phyloP scores from a whole-genome alignment of 2,113 vertebrate species.

The Mobula hypostoma region DNA sequence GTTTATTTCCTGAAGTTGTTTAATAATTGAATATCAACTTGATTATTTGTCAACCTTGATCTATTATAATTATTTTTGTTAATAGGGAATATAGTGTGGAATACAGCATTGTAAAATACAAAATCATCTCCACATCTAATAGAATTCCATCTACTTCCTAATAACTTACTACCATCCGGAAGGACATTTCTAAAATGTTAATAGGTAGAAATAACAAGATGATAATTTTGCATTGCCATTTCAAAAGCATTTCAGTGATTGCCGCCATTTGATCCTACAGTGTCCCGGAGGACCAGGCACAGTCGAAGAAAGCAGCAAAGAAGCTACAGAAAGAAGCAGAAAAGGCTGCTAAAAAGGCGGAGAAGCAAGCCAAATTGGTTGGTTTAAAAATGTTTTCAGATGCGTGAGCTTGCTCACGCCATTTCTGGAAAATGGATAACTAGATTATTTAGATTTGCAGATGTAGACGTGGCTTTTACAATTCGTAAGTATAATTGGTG shows the following conservation, averaged over 20 bases:
- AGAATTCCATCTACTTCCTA: background rate
- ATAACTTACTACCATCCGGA: slow-evolving; percentile 44
- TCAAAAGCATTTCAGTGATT: background rate
- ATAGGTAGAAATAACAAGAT: background rate
- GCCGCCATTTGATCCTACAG: slow-evolving; percentile 61
- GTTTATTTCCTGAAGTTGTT: slow-evolving; percentile 64
- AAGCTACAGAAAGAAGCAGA: slow-evolving; percentile 75
- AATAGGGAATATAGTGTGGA: too few species aligned
- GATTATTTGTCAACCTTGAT: slow-evolving; percentile 34
- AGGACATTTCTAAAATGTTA: slow-evolving; percentile 65
- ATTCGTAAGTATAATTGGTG: background rate
- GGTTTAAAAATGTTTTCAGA: slow-evolving; percentile 46
- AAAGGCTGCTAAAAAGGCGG: slow-evolving; percentile 67
- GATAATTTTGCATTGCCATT: background rate
- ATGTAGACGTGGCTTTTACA: background rate
- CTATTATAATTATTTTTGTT: background rate
- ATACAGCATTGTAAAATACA: background rate
- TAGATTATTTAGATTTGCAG: background rate
- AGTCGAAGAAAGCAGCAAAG: slow-evolving; percentile 69
- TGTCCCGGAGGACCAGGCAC: slow-evolving; percentile 61
- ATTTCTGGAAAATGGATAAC: background rate
- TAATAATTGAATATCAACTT: slow-evolving; percentile 48
- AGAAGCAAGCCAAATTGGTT: slow-evolving; percentile 65
- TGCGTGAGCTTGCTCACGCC: background rate
- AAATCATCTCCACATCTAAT: background rate